phyloP scores from a whole-genome alignment of 2,888 invertebrate genomes.

The Anorthoa munda region DNA sequence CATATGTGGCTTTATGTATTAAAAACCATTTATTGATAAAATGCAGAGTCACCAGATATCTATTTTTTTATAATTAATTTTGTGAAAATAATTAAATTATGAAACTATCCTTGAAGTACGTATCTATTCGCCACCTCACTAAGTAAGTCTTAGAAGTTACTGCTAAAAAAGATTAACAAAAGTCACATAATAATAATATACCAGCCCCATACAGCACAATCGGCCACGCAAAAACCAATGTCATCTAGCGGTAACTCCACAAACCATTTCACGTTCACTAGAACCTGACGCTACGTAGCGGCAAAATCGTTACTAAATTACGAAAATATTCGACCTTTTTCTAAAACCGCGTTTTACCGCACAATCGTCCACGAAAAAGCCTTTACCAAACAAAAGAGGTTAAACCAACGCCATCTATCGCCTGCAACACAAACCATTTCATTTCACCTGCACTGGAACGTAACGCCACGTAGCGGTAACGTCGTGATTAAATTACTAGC shows the following conservation, averaged over 20 bases:
- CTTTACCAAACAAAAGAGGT: not conserved
- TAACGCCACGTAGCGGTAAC: slow-evolving; percentile 35
- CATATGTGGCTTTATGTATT: not conserved
- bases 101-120: too few relatives aligned
- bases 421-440: not conserved
- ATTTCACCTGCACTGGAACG: slow-evolving; percentile 3
- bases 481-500: slow-evolving; percentile 50
- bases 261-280: slow-evolving; percentile 2
- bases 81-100: too few relatives aligned
- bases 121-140: too few relatives aligned
- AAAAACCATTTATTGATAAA: not conserved
- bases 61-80: too few relatives aligned
- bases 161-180: too few relatives aligned
- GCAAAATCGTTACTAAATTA: slow-evolving; percentile 52
- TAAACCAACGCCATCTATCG: slow-evolving; percentile 46
- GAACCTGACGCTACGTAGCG: slow-evolving; percentile 27
- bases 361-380: too few relatives aligned
- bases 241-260: slow-evolving; percentile 38
- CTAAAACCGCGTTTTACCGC: not conserved
- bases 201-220: not conserved
- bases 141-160: too few relatives aligned
- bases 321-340: not conserved
- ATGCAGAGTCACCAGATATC: not conserved
- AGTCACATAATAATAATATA: too few relatives aligned
- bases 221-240: not conserved